A percentile compares a stretch with the other conserved stretches of the same genome.
phyloP scores from a whole-genome alignment of 2,888 invertebrate genomes.

The Carabus problematicus region DNA sequence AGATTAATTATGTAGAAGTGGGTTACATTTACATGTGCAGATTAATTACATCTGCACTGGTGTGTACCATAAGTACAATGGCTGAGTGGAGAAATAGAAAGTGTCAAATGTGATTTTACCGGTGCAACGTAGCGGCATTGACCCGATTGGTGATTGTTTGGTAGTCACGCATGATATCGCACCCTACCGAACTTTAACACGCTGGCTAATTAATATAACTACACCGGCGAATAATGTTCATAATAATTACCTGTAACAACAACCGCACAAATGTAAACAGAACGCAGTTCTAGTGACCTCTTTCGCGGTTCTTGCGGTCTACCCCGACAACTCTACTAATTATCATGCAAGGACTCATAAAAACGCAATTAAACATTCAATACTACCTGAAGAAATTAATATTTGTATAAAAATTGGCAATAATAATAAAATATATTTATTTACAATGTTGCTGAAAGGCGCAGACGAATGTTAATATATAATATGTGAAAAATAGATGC shows the following conservation, averaged over 20 bases:
- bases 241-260: no score
- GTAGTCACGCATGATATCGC: conserved; percentile 4
- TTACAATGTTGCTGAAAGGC: conserved; percentile 8
- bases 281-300: conserved; percentile 8
- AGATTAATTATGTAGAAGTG: no score
- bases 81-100: conserved; percentile 4
- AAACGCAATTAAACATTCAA: background rate
- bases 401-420: background rate
- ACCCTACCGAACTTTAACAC: conserved; percentile 12
- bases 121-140: conserved; percentile 14
- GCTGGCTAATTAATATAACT: no score
- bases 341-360: conserved; percentile 4
- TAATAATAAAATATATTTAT: conserved; percentile 1
- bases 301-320: conserved; percentile 19
- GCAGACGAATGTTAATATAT: conserved; percentile 25
- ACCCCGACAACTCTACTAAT: background rate
- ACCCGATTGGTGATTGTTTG: conserved; percentile 22
- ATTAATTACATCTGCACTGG: no score
- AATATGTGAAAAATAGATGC: no score
- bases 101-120: conserved; percentile 19
- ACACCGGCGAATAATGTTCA: no score
- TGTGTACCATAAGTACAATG: no score
- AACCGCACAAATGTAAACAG: no score
- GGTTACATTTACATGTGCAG: no score
- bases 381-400: no score